Evolutionary conservation across 1,140 invertebrate species (phyloP).

Genomic region (fruit fly (Drosophila melanogaster)): Release_6_plus_ISO1_MT NC_004354.4:11167501-11168000

Average conservation of each 20-base stretch:
- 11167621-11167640: slow-evolving; percentile 33
- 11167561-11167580: slow-evolving; percentile 31
- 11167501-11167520: neutral
- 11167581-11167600: slow-evolving; percentile 38
- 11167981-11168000: neutral
- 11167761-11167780: slow-evolving; percentile 67
- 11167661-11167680: slow-evolving; percentile 29
- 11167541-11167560: slow-evolving; percentile 40
- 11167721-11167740: no score
- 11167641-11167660: neutral
- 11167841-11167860: no score
- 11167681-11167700: slow-evolving; percentile 37
- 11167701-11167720: slow-evolving; percentile 21
- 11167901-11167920: slow-evolving; percentile 19
- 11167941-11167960: neutral
- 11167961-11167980: neutral
- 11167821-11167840: slow-evolving; percentile 33
- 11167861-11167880: slow-evolving; percentile 4
- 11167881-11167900: slow-evolving; percentile 6
- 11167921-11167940: slow-evolving; percentile 2
- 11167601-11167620: slow-evolving; percentile 45
- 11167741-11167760: slow-evolving; percentile 52
- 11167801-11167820: slow-evolving; percentile 50
- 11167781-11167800: slow-evolving; percentile 57
- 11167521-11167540: slow-evolving; percentile 1